Evolutionary conservation across 2,797 vertebrate species (phyloP).

Genomic region (Arremon brunneinucha): DNA sequence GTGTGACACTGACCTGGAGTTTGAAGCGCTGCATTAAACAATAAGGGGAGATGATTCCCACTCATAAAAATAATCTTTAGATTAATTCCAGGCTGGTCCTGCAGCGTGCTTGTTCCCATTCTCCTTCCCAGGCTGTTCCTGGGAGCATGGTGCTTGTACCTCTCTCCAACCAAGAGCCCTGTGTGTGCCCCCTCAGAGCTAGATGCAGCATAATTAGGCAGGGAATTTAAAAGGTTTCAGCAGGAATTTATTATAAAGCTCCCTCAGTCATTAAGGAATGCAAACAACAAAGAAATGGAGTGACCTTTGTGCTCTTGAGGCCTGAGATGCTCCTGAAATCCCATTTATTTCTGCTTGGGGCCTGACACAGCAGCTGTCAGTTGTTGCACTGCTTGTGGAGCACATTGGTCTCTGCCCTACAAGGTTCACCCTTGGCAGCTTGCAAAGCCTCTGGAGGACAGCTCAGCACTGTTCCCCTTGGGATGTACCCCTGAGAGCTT

Average conservation of each 20-base stretch:
- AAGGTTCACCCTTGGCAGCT: not conserved
- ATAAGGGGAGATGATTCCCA: not conserved
- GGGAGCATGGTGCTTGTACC: not conserved
- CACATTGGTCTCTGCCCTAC: fast-evolving
- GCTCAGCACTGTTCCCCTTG: not conserved
- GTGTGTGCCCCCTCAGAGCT: not conserved
- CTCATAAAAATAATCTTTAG: not conserved
- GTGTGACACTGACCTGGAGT: not conserved
- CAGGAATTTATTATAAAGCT: not conserved
- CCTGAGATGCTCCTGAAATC: not conserved
- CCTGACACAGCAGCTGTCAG: not conserved
- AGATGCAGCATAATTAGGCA: not conserved
- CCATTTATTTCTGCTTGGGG: not conserved
- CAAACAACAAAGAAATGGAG: not conserved
- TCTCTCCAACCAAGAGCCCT: not conserved
- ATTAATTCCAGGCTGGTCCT: not conserved
- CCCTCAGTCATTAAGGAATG: not conserved
- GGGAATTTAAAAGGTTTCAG: not conserved
- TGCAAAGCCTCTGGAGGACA: not conserved
- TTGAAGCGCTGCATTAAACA: not conserved
- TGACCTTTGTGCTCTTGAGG: not conserved
- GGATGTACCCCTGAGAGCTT: not conserved
- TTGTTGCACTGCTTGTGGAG: not conserved
- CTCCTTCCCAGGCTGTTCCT: not conserved
- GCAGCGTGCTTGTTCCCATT: not conserved